Conservation (phyloP, 1,140 invertebrate genomes). For the Drosophila neocordata region DNA sequence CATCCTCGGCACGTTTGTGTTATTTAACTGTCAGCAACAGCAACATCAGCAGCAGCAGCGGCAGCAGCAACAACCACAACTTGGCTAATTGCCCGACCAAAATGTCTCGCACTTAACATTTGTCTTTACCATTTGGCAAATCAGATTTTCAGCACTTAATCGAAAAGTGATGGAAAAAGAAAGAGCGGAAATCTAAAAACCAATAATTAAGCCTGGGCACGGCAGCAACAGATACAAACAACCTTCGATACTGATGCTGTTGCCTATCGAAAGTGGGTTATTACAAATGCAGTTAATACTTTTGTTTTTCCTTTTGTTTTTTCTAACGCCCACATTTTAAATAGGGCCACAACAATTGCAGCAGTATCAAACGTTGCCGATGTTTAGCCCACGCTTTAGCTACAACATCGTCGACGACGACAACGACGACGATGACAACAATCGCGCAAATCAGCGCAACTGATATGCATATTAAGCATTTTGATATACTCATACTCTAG, state of each 20-base stretch:
- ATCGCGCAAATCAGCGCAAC: constrained; percentile 28
- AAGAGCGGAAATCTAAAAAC: constrained; percentile 26
- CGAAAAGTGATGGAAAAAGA: constrained; percentile 20
- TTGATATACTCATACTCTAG: constrained; percentile 2
- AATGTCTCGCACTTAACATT: constrained; percentile 75
- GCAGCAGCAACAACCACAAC: constrained; percentile 35
- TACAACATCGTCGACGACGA: constrained; percentile 2
- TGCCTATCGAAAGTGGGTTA: constrained; percentile 42
- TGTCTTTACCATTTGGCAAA: constrained; percentile 68
- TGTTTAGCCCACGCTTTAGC: constrained; percentile 47
- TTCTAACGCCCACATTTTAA: constrained; percentile 38
- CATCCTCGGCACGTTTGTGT: constrained; percentile 17
- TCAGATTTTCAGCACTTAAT: constrained; percentile 44
- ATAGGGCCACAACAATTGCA: constrained; percentile 10
- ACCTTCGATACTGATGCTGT: neutral
- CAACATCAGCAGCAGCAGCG: constrained; percentile 32
- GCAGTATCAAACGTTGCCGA: constrained; percentile 64
- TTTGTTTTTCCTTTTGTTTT: constrained; percentile 4
- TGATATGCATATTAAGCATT: constrained; percentile 50
- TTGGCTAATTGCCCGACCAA: constrained; percentile 72
- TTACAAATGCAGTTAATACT: constrained; percentile 44
- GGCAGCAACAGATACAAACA: neutral
- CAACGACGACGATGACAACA: constrained; percentile 19
- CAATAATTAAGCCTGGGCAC: constrained; percentile 31
- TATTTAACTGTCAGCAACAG: constrained; percentile 28